Percentiles rank a stretch among this genome's conserved stretches.
phyloP scores from a whole-genome alignment of 1,140 invertebrate genomes.

The Trichonephila inaurata region DNA sequence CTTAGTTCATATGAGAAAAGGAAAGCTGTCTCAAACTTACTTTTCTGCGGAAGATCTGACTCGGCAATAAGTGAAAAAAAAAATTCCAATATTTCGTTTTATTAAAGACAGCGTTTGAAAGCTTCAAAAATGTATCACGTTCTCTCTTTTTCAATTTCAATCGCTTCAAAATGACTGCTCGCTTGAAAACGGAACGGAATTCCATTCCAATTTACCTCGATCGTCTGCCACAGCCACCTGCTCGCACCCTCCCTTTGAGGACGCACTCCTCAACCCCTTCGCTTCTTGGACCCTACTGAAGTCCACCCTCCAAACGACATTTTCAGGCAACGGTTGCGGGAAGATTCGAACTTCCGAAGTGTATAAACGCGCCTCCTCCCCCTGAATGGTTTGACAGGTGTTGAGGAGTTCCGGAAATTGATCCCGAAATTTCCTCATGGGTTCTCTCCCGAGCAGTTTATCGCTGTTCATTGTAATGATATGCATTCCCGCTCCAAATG shows the following conservation, averaged over 20 bases:
- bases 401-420: conserved; percentile 1
- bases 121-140: too few relatives aligned
- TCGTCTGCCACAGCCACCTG: not conserved
- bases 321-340: not conserved
- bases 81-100: too few relatives aligned
- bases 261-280: conserved; percentile 1
- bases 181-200: not conserved
- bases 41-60: too few relatives aligned
- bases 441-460: not conserved
- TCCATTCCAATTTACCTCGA: not conserved
- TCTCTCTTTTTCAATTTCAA: too few relatives aligned
- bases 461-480: too few relatives aligned
- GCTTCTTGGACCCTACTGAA: not conserved
- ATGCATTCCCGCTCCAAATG: too few relatives aligned
- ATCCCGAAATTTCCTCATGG: not conserved
- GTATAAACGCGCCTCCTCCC: not conserved
- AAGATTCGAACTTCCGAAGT: not conserved
- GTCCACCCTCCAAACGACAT: conserved; percentile 19
- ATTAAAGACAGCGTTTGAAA: too few relatives aligned
- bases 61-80: too few relatives aligned
- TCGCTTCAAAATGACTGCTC: not conserved
- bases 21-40: too few relatives aligned
- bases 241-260: not conserved
- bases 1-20: too few relatives aligned
- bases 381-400: not conserved